Conservation (phyloP, 2,113 vertebrate genomes). For the Puma concolor region DNA sequence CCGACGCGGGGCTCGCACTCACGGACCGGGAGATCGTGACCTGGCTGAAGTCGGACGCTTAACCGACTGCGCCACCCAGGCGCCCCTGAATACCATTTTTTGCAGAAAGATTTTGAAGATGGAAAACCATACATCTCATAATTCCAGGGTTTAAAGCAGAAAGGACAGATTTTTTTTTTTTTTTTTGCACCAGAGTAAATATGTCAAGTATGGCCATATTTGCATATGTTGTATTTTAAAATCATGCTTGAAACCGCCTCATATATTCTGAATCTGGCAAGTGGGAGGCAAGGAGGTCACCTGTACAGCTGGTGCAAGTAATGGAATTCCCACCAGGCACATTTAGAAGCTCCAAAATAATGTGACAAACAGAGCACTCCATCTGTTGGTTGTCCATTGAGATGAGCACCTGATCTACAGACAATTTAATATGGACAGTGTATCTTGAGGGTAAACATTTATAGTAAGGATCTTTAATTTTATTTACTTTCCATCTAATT, state of each 20-base stretch:
- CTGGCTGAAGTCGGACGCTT: no score
- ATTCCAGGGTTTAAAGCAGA: slow-evolving; percentile 74
- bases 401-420: slow-evolving; percentile 66
- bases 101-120: slow-evolving; percentile 24
- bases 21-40: no score
- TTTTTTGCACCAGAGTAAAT: slow-evolving; percentile 57
- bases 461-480: slow-evolving; percentile 62
- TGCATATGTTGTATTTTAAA: slow-evolving; percentile 85
- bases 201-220: slow-evolving; percentile 80
- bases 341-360: slow-evolving; percentile 83
- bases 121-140: neutral
- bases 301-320: slow-evolving; percentile 85
- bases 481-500: slow-evolving; percentile 48
- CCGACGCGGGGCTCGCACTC: no score
- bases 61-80: no score
- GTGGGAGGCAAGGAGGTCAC: slow-evolving; percentile 84
- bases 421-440: slow-evolving; percentile 42
- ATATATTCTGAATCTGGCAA: slow-evolving; percentile 82
- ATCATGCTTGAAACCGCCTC: slow-evolving; percentile 73
- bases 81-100: neutral
- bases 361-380: slow-evolving; percentile 78
- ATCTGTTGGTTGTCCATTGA: slow-evolving; percentile 81
- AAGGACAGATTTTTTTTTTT: slow-evolving; percentile 44
- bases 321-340: slow-evolving; percentile 84
- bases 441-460: slow-evolving; percentile 50